Evolutionary conservation across 2,888 invertebrate species (phyloP).

Genomic region (Brachypterus glaber): DNA sequence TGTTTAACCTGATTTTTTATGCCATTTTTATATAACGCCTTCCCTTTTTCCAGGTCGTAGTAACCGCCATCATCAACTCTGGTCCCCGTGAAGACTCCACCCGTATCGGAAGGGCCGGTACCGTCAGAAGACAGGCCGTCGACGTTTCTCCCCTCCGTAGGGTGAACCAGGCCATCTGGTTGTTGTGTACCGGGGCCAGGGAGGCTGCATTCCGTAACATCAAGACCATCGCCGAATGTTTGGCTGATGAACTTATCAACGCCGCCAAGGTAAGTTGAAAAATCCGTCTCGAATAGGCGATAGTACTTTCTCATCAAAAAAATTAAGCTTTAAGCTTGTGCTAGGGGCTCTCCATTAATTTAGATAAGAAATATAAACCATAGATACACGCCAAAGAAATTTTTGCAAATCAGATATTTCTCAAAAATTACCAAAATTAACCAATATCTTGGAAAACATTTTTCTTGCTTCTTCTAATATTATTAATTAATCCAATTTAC

Average conservation of each 20-base stretch:
- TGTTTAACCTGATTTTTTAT: conserved; percentile 15
- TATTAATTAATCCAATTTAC: conserved; percentile 22
- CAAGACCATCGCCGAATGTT: conserved; percentile 98
- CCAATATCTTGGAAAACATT: too few species aligned
- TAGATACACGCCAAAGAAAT: too few species aligned
- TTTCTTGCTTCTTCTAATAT: conserved; percentile 35
- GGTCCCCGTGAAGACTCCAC: conserved; percentile 99
- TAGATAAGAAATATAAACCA: too few species aligned
- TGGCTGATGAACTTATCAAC: conserved; percentile 99
- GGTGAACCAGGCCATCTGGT: conserved; percentile 99
- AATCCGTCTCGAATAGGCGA: too few species aligned
- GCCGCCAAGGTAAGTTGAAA: conserved; percentile 77
- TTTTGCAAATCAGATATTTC: too few species aligned
- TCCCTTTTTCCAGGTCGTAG: conserved; percentile 59
- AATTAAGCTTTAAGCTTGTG: too few species aligned
- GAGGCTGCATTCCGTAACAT: conserved; percentile 99
- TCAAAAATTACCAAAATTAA: too few species aligned
- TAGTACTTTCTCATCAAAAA: too few species aligned
- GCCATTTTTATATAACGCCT: conserved; percentile 6
- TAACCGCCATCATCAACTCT: conserved; percentile 97
- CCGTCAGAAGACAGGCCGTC: conserved; percentile 98
- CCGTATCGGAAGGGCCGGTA: conserved; percentile 99
- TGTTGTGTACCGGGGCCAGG: conserved; percentile 96
- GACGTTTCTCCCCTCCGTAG: conserved; percentile 97
- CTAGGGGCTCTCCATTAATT: too few species aligned